phyloP scores from a whole-genome alignment of 2,888 invertebrate genomes.

The Philhelius pedissequus region DNA sequence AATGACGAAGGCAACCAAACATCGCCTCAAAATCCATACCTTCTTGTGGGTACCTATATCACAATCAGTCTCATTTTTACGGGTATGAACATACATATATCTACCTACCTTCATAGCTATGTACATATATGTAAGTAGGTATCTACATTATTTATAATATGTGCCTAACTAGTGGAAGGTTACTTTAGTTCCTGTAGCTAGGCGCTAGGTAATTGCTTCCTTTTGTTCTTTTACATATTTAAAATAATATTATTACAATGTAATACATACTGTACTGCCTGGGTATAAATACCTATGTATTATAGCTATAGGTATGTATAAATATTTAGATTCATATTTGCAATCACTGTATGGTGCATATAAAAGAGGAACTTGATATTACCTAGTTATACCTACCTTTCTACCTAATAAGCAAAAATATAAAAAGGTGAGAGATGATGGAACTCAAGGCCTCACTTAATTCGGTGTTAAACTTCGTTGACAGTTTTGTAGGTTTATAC shows the following conservation, averaged over 20 bases:
- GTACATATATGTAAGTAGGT: neutral
- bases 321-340: neutral
- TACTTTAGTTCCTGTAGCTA: neutral
- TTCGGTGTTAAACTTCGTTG: slow-evolving; percentile 1
- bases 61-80: neutral
- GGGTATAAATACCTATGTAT: neutral
- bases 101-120: too few relatives aligned
- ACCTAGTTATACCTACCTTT: neutral
- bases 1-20: neutral
- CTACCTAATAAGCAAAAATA: neutral
- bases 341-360: neutral
- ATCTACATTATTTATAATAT: neutral
- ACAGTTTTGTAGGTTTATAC: slow-evolving; percentile 20
- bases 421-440: slow-evolving; percentile 38
- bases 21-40: neutral
- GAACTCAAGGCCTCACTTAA: slow-evolving; percentile 31
- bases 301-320: neutral
- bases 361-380: neutral
- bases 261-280: neutral
- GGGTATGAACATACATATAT: too few relatives aligned
- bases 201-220: too few relatives aligned
- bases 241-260: too few relatives aligned
- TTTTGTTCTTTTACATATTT: neutral
- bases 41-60: neutral
- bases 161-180: neutral